Evolutionary conservation across 2,888 invertebrate genomes (phyloP).

Genomic region (Athalia cordata): DNA sequence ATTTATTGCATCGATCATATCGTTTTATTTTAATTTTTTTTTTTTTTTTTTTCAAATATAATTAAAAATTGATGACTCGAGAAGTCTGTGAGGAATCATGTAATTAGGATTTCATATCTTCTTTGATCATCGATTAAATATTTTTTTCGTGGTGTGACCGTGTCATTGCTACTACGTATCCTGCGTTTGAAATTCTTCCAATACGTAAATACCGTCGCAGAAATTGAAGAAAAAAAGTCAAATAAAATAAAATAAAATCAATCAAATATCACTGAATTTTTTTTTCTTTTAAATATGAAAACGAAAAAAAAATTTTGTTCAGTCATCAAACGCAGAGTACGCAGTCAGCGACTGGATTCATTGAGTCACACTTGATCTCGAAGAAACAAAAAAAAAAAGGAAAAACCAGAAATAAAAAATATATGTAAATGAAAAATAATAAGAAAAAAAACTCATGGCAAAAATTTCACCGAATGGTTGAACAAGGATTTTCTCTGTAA

Average conservation of each 20-base stretch:
- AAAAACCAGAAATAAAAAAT: no score
- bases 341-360: slow-evolving; percentile 1
- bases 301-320: no score
- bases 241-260: no score
- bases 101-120: neutral
- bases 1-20: slow-evolving; percentile 40
- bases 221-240: no score
- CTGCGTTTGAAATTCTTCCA: neutral
- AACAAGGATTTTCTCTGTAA: slow-evolving; percentile 29
- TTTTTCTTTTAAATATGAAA: no score
- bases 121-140: slow-evolving; percentile 19
- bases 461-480: slow-evolving; percentile 29
- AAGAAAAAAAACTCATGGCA: slow-evolving; percentile 8
- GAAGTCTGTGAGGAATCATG: neutral
- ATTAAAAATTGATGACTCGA: neutral
- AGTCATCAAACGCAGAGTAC: slow-evolving; percentile 15
- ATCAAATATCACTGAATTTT: no score
- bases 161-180: slow-evolving; percentile 14
- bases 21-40: slow-evolving; percentile 3
- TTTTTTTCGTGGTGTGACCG: slow-evolving; percentile 37
- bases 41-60: neutral
- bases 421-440: no score
- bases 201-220: no score
- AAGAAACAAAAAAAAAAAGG: neutral
- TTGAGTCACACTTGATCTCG: slow-evolving; percentile 43